Evolutionary conservation across 2,888 invertebrate species (phyloP).

Genomic region (Eupithecia tripunctaria): DNA sequence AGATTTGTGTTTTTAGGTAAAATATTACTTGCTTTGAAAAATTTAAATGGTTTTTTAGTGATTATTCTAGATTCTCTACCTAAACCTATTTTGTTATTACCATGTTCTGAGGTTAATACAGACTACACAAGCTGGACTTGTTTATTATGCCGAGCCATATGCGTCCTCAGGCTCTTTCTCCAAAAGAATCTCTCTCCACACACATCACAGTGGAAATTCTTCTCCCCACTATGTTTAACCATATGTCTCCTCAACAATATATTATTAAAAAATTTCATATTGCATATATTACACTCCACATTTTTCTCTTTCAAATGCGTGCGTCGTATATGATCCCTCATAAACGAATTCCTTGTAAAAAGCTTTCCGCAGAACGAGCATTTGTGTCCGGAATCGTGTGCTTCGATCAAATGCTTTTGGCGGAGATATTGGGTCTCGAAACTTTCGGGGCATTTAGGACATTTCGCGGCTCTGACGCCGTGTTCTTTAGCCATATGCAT

Average conservation of each 20-base stretch:
- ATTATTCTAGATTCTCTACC: too few relatives aligned
- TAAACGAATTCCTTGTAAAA: conserved; percentile 73
- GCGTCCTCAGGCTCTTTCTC: conserved; percentile 85
- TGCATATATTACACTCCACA: conserved; percentile 75
- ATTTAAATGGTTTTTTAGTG: too few relatives aligned
- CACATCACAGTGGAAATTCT: conserved; percentile 84
- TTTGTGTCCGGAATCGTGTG: conserved; percentile 76
- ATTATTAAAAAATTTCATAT: conserved; percentile 78
- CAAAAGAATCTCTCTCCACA: conserved; percentile 86
- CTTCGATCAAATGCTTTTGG: conserved; percentile 82
- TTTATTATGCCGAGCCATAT: conserved; percentile 77
- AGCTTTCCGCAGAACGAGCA: conserved; percentile 75
- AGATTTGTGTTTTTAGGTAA: too few relatives aligned
- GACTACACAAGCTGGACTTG: conserved; percentile 51
- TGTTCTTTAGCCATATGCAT: conserved; percentile 79
- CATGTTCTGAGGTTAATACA: neutral
- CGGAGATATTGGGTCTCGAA: conserved; percentile 83
- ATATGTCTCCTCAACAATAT: conserved; percentile 73
- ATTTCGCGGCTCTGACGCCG: conserved; percentile 77
- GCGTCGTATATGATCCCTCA: conserved; percentile 72
- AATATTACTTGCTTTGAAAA: too few relatives aligned
- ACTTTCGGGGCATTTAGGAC: conserved; percentile 71
- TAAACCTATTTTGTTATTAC: too few relatives aligned
- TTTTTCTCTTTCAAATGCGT: conserved; percentile 79
- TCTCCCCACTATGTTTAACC: conserved; percentile 81